Base-by-base conservation (phyloP, 2,797 vertebrate species). In the Etheostoma nigrum region DNA sequence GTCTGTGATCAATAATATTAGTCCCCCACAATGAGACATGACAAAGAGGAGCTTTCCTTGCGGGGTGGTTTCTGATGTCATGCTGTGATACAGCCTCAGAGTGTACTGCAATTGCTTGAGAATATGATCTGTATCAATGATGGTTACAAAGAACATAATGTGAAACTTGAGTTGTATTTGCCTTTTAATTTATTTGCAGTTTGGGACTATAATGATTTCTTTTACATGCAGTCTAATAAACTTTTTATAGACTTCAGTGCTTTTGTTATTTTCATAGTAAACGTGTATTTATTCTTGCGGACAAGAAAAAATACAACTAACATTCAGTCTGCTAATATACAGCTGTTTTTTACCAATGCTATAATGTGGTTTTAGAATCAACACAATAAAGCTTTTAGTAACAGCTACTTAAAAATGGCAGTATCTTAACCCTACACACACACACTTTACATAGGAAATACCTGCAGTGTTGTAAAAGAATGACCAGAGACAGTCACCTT, bases 111-210 rank as follows among this genome's bases (percentile, higher is more conserved):
- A 62, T 62, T 52, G 25, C 69, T 77, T 75, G 44, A 76, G 79
- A 72, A 72, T 51, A 42, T 67, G 40, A 55, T 21, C 48, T 36
- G 21, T 49, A 64, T 71, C 36, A 70, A 13, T n/a, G 45, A 58
- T 58, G 78, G 61, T 77, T 76, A 18, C 12, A 30, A 62, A 76
- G 61, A 73, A 52, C 40, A 54, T 66, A 25, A 69, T 57, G 67
- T 86, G 64, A 91, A 85, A 82, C 51, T 82, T 85, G 76, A 87
- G 61, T 72, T 86, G 58, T 88, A 62, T 87, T 92, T 89, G 79
- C 79, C 58, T 84, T 89, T 89, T 93, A 89, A 93, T 91, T 93
- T 92, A 93, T 93, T 93, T 89, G 83, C 85, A 78, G 76, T 87
- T 89, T 82, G 27, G 55, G 74, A 86, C 86, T 91, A 87, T 86